Base-by-base conservation (phyloP, 2,113 vertebrate species). In the Guaruba guarouba region DNA sequence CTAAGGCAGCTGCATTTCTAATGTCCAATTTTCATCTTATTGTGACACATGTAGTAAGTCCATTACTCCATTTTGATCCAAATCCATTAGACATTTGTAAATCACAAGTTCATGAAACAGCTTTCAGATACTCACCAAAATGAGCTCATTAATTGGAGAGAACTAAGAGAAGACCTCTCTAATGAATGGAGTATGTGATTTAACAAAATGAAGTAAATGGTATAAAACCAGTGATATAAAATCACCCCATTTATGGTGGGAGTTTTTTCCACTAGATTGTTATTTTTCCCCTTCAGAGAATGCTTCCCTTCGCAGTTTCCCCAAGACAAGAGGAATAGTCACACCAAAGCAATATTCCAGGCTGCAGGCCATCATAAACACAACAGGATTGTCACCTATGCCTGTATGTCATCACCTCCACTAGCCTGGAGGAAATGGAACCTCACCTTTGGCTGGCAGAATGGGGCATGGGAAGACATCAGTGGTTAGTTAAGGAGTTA, bases 51-150 rank as follows among this genome's bases (percentile, higher is more conserved):
- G 39, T 71, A 87, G 78, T 86, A 82, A 85, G 86, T 94, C 62
- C 70, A 55, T 90, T 95, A 89, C 57, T 67, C 69, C 28, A 10
- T 87, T 96, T 95, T 91, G 90, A 71, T 94, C 87, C 85, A 76
- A 55, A 91, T 94, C 74, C 67, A 64, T 90, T 66, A 87, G 74
- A 52, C 75, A 76, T 55, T 78, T 87, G 59, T 92, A 37, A 74
- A 68, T 89, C 81, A 74, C 57, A 24, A 80, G 91, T 90, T 70
- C 51, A 75, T 55, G n/a, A 93, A 86, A 77, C 44, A 64, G 69
- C 67, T 86, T 80, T 92, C 66, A n/a, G 91, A 88, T 64, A 66
- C 49, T 82, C 64, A 93, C 93, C 71, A 88, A 97, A 96, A 96
- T 76, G 79, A 97, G 73, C 79, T 88, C 86, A 94, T 87, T 85